Conservation (phyloP, 2,113 vertebrate genomes). For the Tautogolabrus adspersus region DNA sequence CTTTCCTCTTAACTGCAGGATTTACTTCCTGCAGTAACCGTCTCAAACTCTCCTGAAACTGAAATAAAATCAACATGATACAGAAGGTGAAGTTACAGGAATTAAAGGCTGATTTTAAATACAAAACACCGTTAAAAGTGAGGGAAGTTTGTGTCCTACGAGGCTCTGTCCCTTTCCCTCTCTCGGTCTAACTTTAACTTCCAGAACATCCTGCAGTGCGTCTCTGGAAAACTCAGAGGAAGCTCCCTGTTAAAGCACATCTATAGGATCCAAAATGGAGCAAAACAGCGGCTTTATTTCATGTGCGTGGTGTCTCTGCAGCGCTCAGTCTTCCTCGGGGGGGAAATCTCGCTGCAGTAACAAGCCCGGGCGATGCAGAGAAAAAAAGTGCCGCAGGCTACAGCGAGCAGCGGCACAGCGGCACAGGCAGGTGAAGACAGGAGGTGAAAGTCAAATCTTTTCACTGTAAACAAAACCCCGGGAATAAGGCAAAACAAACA, state of each 20-base stretch:
- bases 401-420: conserved; percentile 24
- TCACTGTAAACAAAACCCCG: conserved; percentile 38
- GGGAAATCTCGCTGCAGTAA: conserved; percentile 35
- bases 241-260: conserved; percentile 21
- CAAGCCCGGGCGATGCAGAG: conserved; percentile 19
- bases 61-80: neutral
- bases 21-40: too few species aligned
- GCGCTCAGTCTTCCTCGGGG: conserved; percentile 29
- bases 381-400: conserved; percentile 42
- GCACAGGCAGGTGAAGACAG: conserved; percentile 35
- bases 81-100: neutral
- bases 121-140: neutral
- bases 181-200: neutral
- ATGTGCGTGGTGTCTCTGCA: conserved; percentile 16
- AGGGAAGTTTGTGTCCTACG: neutral
- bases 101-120: neutral
- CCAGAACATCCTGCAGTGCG: neutral
- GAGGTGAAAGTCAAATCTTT: conserved; percentile 39
- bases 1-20: too few species aligned
- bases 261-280: conserved; percentile 24
- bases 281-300: conserved; percentile 37
- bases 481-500: conserved; percentile 23
- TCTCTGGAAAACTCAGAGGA: neutral
- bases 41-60: neutral
- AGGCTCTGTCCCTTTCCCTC: neutral